A percentile compares a stretch with the other conserved stretches of the same genome.
phyloP scores from a whole-genome alignment of 1,140 invertebrate species.

The Notospermus geniculatus region DNA sequence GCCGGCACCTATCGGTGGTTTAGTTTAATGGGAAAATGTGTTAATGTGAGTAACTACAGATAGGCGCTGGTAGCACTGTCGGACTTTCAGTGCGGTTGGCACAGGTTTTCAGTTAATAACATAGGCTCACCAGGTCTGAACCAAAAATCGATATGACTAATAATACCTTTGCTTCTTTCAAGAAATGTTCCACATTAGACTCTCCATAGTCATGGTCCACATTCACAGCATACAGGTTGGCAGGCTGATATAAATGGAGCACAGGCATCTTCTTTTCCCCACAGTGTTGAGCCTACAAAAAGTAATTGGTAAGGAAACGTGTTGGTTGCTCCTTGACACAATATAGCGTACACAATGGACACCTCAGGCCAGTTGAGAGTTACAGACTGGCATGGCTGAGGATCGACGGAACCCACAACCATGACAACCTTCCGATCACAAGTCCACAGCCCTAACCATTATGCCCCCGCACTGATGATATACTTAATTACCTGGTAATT shows the following conservation, averaged over 20 bases:
- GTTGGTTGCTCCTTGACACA: not conserved
- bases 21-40: not conserved
- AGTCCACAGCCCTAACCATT: too few relatives aligned
- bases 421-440: too few relatives aligned
- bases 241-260: slow-evolving; percentile 22
- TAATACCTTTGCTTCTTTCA: slow-evolving; percentile 15
- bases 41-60: not conserved
- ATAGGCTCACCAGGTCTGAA: too few relatives aligned
- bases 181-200: slow-evolving; percentile 13
- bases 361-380: too few relatives aligned
- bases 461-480: too few relatives aligned
- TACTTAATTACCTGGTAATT: slow-evolving; percentile 11
- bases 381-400: too few relatives aligned
- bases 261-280: slow-evolving; percentile 15
- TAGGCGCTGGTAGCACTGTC: too few relatives aligned
- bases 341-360: too few relatives aligned
- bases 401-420: too few relatives aligned
- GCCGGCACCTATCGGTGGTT: too few relatives aligned
- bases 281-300: not conserved
- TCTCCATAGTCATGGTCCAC: slow-evolving; percentile 22
- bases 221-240: slow-evolving; percentile 15
- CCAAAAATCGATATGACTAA: not conserved
- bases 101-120: too few relatives aligned
- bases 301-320: not conserved
- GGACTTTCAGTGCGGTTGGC: too few relatives aligned